These are phyloP conservation scores for Drosophila hawaiiensis DNA, from an alignment of 2,888 invertebrate species.

Conservation along the genomic window DNA sequence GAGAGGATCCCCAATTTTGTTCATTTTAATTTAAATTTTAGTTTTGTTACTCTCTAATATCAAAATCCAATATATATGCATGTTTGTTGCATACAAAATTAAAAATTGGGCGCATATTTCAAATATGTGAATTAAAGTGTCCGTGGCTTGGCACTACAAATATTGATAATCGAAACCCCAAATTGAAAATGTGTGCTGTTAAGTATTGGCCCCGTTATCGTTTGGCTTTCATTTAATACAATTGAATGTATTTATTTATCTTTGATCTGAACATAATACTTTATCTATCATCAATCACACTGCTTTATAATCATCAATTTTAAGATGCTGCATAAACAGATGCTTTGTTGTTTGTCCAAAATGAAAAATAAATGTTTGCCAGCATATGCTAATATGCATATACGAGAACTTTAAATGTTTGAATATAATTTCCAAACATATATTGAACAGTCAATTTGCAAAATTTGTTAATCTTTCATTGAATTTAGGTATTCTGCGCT, in stretches of 20 bases:
- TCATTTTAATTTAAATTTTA: slow-evolving; percentile 62
- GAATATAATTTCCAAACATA: not conserved
- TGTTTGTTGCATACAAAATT: slow-evolving; percentile 2
- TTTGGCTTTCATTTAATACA: not conserved
- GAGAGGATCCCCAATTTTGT: slow-evolving; percentile 3
- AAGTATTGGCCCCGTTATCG: not conserved
- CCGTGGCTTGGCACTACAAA: not conserved
- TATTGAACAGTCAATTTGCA: not conserved
- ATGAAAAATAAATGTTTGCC: not conserved
- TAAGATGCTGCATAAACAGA: not conserved
- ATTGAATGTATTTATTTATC: not conserved
- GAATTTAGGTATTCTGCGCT: too few relatives aligned
- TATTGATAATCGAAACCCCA: not conserved
- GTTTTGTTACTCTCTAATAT: not conserved
- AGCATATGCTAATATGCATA: not conserved
- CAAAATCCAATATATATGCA: slow-evolving; percentile 15
- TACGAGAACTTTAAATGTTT: not conserved
- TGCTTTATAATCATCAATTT: not conserved
- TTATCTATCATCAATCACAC: not conserved
- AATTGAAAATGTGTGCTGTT: not conserved
- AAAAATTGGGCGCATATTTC: slow-evolving; percentile 22
- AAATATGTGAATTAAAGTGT: slow-evolving; percentile 21
- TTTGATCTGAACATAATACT: not conserved
- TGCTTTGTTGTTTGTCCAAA: not conserved
- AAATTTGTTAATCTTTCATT: not conserved